Conservation (phyloP, 2,888 invertebrate genomes). For the Tenthredo notha region DNA sequence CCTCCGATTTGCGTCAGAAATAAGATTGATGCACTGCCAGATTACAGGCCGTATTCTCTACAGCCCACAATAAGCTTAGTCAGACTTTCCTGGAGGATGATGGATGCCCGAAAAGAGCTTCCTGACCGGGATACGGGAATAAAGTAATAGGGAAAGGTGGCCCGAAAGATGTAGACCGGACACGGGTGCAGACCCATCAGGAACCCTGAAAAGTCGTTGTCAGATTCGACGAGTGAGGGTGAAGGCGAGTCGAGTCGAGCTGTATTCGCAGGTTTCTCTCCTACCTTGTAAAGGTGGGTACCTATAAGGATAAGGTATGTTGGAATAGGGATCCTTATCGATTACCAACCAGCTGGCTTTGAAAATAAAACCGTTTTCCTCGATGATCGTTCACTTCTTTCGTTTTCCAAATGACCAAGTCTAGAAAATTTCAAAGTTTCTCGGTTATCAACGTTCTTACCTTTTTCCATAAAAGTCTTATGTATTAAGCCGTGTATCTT, state of each 20-base stretch:
- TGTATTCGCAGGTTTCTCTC: not conserved
- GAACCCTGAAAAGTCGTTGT: conserved; percentile 34
- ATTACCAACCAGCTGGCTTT: not conserved
- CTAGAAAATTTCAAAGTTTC: not conserved
- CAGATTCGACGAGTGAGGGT: conserved; percentile 22
- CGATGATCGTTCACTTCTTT: conserved; percentile 14
- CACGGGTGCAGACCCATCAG: conserved; percentile 40
- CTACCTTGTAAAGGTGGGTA: conserved; percentile 23
- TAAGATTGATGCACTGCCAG: conserved; percentile 51
- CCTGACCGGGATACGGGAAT: conserved; percentile 48
- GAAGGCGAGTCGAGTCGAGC: not conserved
- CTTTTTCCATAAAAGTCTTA: not conserved
- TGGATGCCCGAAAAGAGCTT: conserved; percentile 51
- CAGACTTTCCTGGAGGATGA: conserved; percentile 45
- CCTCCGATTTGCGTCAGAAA: conserved; percentile 44
- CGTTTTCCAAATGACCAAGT: conserved; percentile 25
- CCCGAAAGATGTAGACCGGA: conserved; percentile 39
- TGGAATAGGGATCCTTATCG: conserved; percentile 3
- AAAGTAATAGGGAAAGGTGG: conserved; percentile 39
- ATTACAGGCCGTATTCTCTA: conserved; percentile 50
- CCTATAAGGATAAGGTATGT: not conserved
- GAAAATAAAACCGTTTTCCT: conserved; percentile 34
- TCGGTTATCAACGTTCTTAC: conserved; percentile 1
- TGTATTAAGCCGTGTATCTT: not conserved
- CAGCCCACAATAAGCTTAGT: conserved; percentile 44